Evolutionary conservation across 2,113 vertebrate genomes (phyloP).

Genomic region (Prionailurus viverrinus): DNA sequence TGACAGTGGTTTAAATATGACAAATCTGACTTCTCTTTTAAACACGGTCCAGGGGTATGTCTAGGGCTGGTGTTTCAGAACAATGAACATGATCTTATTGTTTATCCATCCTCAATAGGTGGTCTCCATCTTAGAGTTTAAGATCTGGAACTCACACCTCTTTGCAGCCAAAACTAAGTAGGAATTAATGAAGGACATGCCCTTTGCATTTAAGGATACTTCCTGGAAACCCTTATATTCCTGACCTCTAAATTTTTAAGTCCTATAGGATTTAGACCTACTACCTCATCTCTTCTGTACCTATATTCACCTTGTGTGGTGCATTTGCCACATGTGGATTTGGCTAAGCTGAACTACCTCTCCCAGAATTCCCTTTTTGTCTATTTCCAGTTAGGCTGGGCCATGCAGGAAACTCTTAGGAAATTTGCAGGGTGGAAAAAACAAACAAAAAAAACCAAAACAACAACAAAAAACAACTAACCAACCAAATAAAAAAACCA

Average conservation of each 20-base stretch:
- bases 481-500: neutral
- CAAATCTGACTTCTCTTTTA: neutral
- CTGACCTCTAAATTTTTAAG: neutral
- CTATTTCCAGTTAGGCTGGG: neutral
- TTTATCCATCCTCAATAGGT: neutral
- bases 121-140: neutral
- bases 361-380: neutral
- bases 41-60: neutral
- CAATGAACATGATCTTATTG: neutral
- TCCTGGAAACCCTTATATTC: neutral
- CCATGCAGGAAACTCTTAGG: neutral
- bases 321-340: neutral
- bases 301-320: too few species aligned
- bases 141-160: neutral
- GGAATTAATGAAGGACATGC: neutral
- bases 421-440: neutral
- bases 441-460: neutral
- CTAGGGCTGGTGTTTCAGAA: neutral
- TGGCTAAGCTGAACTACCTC: neutral
- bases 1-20: neutral
- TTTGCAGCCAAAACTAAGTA: neutral
- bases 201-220: neutral
- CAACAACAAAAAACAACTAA: neutral
- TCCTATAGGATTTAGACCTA: neutral
- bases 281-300: neutral